Evolutionary conservation across 2,888 invertebrate genomes (phyloP).

Genomic region (Sepioteuthis lessoniana): DNA sequence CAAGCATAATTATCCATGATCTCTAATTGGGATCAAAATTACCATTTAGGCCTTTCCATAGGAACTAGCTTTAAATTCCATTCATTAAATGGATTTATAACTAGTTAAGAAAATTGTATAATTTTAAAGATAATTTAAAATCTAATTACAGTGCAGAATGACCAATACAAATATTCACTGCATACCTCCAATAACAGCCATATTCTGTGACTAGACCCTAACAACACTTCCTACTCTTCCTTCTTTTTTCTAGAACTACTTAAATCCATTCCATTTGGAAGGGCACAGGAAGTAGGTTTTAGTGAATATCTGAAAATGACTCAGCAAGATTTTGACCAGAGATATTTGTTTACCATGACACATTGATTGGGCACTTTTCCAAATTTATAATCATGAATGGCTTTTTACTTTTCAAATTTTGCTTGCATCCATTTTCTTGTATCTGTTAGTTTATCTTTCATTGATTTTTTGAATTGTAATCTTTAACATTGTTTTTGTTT

Average conservation of each 20-base stretch:
- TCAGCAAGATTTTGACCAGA: background rate
- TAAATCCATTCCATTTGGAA: background rate
- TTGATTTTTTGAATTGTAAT: background rate
- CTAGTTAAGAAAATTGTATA: too few species aligned
- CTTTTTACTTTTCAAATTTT: background rate
- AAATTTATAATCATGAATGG: background rate
- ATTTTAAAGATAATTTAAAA: too few species aligned
- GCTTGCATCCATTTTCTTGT: background rate
- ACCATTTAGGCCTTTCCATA: too few species aligned
- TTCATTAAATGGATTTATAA: too few species aligned
- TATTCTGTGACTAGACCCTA: background rate
- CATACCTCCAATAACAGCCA: background rate
- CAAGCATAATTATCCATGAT: too few species aligned
- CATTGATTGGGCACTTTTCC: background rate
- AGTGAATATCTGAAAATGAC: too few species aligned
- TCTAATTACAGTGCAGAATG: too few species aligned
- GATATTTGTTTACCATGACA: constrained; percentile 4
- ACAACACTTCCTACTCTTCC: background rate
- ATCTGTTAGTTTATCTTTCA: background rate
- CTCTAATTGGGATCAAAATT: too few species aligned
- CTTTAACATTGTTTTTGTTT: background rate
- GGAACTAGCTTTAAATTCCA: too few species aligned
- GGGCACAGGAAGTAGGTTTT: background rate
- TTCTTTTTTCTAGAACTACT: background rate
- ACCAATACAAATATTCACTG: background rate